These are phyloP conservation scores for Argyrosomus japonicus DNA, from an alignment of 2,113 vertebrate species.

Conservation along the genomic window DNA sequence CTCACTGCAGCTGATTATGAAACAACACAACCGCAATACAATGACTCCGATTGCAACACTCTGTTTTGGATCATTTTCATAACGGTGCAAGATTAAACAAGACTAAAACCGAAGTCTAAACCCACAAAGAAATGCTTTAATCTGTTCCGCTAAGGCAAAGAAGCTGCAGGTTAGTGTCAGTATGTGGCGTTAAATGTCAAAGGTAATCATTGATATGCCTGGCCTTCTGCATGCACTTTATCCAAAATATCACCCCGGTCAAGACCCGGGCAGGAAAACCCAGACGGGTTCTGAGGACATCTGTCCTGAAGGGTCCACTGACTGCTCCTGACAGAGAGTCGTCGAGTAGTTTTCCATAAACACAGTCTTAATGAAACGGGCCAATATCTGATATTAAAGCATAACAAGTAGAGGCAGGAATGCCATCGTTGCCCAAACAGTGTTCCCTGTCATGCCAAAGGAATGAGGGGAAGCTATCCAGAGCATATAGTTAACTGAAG, in stretches of 20 bases:
- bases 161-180: background rate
- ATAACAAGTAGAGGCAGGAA: background rate
- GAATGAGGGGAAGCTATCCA: background rate
- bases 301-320: background rate
- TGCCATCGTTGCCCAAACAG: background rate
- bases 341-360: background rate
- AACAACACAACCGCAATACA: slow-evolving; percentile 12
- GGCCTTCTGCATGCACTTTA: slow-evolving; percentile 35
- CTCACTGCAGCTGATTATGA: slow-evolving; percentile 13
- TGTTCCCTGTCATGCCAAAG: background rate
- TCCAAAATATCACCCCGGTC: slow-evolving; percentile 65
- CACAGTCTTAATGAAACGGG: background rate
- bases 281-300: background rate
- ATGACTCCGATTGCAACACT: background rate
- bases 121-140: background rate
- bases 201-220: slow-evolving; percentile 49
- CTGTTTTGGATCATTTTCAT: background rate
- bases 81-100: background rate
- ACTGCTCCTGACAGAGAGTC: background rate
- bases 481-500: background rate
- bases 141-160: background rate
- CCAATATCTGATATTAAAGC: background rate
- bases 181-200: slow-evolving; percentile 76
- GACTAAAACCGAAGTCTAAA: background rate
- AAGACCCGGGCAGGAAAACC: slow-evolving; percentile 1